phyloP scores from a whole-genome alignment of 2,888 invertebrate genomes.

The Tanypteryx hageni region DNA sequence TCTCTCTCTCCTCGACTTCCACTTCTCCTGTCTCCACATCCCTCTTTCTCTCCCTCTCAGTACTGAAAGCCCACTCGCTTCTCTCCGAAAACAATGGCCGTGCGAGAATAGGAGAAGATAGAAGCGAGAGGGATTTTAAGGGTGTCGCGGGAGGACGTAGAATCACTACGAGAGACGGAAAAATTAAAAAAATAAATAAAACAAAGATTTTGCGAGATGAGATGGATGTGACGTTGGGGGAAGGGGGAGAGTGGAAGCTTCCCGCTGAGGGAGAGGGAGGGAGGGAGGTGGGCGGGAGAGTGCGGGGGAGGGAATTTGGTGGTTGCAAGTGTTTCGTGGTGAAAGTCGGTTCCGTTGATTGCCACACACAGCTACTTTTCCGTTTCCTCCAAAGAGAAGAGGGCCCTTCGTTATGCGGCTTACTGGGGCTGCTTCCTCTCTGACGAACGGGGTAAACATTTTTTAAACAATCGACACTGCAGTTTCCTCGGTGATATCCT shows the following conservation, averaged over 20 bases:
- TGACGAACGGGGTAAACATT: background rate
- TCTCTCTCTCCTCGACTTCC: too few relatives aligned
- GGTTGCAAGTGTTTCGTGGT: background rate
- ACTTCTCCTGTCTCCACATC: too few relatives aligned
- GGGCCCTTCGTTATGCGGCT: constrained; percentile 15
- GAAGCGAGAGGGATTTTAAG: background rate
- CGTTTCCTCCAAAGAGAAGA: too few relatives aligned
- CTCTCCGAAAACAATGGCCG: background rate
- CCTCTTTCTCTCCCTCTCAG: too few relatives aligned
- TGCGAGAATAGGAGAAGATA: background rate
- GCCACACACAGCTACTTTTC: background rate
- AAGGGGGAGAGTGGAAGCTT: too few relatives aligned
- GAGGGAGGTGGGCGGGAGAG: background rate
- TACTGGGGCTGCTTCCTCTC: background rate
- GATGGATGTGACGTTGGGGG: background rate
- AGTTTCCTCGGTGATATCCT: background rate
- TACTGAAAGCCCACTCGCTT: too few relatives aligned
- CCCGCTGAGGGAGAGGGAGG: too few relatives aligned
- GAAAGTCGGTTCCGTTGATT: constrained; percentile 4
- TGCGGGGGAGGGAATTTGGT: background rate
- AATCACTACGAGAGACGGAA: too few relatives aligned
- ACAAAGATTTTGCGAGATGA: background rate
- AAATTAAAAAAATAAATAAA: too few relatives aligned
- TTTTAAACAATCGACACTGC: background rate
- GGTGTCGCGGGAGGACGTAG: too few relatives aligned